These are phyloP conservation scores for Carposina sasakii DNA, from an alignment of 1,140 invertebrate genomes.

Conservation along the genomic window DNA sequence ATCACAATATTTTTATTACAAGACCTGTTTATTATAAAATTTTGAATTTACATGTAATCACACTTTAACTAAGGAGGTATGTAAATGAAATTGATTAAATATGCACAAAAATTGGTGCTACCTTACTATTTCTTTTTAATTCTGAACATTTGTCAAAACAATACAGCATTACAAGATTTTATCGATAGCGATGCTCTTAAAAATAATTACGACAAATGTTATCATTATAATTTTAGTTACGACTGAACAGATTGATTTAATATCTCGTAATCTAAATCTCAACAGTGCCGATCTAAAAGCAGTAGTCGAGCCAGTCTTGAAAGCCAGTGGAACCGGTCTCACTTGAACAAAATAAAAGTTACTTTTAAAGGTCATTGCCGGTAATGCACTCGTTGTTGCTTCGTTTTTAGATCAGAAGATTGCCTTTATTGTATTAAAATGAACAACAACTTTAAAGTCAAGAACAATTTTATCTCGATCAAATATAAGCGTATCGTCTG, in stretches of 20 bases:
- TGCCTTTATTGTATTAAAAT: not conserved
- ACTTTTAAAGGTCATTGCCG: slow-evolving; percentile 54
- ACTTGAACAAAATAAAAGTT: slow-evolving; percentile 54
- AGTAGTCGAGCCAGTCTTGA: not conserved
- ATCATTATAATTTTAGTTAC: not conserved
- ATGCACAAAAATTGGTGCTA: too few relatives aligned
- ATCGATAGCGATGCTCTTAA: not conserved
- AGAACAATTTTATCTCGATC: not conserved
- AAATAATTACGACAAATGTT: not conserved
- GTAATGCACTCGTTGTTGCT: slow-evolving; percentile 23
- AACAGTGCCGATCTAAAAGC: not conserved
- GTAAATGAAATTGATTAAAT: too few relatives aligned
- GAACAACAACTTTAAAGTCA: not conserved
- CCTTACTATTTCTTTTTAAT: too few relatives aligned
- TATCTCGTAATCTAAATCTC: not conserved
- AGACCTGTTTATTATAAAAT: not conserved
- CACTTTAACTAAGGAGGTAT: too few relatives aligned
- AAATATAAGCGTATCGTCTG: not conserved
- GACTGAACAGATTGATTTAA: not conserved
- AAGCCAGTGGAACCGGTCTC: slow-evolving; percentile 40
- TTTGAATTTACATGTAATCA: too few relatives aligned
- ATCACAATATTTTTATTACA: not conserved
- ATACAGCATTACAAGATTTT: not conserved
- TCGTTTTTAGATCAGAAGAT: not conserved
- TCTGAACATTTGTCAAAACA: too few relatives aligned